Base-by-base conservation (phyloP, 1,140 invertebrate genomes). In the Drosophila simulans region DNA sequence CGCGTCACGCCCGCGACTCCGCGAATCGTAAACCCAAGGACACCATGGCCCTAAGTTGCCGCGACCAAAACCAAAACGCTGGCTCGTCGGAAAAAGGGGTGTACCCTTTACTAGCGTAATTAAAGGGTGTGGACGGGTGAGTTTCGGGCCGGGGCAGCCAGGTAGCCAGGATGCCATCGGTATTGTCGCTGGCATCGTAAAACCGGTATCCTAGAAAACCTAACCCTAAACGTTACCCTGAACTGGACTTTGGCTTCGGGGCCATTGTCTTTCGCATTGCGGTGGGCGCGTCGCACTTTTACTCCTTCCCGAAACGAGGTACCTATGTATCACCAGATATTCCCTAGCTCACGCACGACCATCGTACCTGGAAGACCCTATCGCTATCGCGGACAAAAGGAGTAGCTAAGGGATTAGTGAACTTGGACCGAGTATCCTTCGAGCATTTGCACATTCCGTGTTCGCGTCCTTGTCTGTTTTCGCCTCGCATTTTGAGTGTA, bases 51-150 rank as follows among this genome's bases (percentile, higher is more conserved):
- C 62, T 68, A 73, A 72, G 43, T 49, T 70, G 78, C 55, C 59
- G 54, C 69, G 68, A 72, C 65, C 56, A 59, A 49, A 86, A 86
- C 83, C 84, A 89, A 84, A 88, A 90, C 73, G 74, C 25, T 22
- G 20, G 20, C 20, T 35, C 70, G 39, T 37, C 20, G n/a, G 27
- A 66, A 90, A 90, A 88, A 90, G 88, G 83, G 88, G 88, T 90
- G 88, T 90, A 90, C 88, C 88, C 88, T 90, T 90, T 90, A 91
- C 82, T 62, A 52, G 83, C 63, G 71, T 88, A 90, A 90, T 90
- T 90, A 90, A 90, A 90, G 64, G 88, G 77, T 79, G 62, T 66
- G 59, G 48, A 45, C 49, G 69, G 27, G 42, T 46, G 46, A 40
- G 13, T 34, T 31, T 7, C 27, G 2, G 34, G 10, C 43, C 59